Conservation (phyloP, 2,113 vertebrate species). For the Seriola rivoliana region DNA sequence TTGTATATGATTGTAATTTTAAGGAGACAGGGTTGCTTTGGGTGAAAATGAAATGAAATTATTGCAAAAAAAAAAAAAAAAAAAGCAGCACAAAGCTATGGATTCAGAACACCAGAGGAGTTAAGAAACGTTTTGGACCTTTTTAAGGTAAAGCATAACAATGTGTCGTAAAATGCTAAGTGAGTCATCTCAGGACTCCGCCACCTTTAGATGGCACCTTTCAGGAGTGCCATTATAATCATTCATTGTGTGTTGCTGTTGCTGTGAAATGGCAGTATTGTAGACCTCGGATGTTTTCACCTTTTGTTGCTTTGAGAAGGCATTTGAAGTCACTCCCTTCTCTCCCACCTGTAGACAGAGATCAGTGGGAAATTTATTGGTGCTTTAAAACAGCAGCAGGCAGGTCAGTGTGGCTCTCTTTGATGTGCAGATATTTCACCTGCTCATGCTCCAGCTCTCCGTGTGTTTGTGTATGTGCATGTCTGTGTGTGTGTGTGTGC, state of each 20-base stretch:
- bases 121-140: background rate
- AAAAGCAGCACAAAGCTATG: background rate
- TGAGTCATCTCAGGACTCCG: conserved; percentile 17
- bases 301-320: conserved; percentile 41
- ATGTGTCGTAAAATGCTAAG: conserved; percentile 19
- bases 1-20: no score
- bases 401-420: conserved; percentile 62
- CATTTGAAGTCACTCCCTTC: conserved; percentile 52
- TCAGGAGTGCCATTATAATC: conserved; percentile 24
- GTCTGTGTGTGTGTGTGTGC: conserved; percentile 20
- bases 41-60: no score
- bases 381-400: conserved; percentile 64
- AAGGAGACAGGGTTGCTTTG: no score
- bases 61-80: background rate
- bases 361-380: conserved; percentile 64
- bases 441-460: conserved; percentile 20
- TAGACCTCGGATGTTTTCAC: conserved; percentile 24
- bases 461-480: conserved; percentile 17
- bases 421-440: conserved; percentile 74
- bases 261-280: conserved; percentile 22
- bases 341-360: conserved; percentile 50
- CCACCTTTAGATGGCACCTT: conserved; percentile 28
- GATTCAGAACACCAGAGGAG: background rate
- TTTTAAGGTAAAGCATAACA: conserved; percentile 9
- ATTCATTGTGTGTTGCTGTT: conserved; percentile 14